A percentile compares a stretch with the other conserved stretches of the same genome.
These are phyloP conservation scores for Enteromius treurensis DNA, from an alignment of 2,797 vertebrate genomes.

Conservation along the genomic window DNA sequence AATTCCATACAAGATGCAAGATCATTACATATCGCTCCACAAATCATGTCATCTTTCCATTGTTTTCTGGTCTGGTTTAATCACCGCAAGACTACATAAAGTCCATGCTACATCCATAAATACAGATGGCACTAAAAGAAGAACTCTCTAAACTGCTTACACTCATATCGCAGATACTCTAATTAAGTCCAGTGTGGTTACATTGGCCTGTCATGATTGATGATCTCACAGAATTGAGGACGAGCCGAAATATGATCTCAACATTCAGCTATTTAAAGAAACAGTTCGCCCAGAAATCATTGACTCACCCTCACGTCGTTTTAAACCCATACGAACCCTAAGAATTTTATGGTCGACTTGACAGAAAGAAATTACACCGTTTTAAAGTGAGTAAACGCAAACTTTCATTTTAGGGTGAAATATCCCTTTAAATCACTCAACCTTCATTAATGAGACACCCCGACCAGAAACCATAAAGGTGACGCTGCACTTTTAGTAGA, in stretches of 20 bases:
- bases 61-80: conserved; percentile 36
- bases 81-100: conserved; percentile 20
- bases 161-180: conserved; percentile 38
- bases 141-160: conserved; percentile 44
- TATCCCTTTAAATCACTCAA: conserved; percentile 62
- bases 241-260: conserved; percentile 39
- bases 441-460: conserved; percentile 72
- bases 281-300: conserved; percentile 8
- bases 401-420: not conserved
- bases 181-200: conserved; percentile 56
- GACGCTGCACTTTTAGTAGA: conserved; percentile 78
- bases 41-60: conserved; percentile 34
- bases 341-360: not conserved
- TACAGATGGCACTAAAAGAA: conserved; percentile 40
- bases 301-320: not conserved
- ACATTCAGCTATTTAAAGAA: conserved; percentile 29
- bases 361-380: not conserved
- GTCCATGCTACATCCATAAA: conserved; percentile 27
- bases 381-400: not conserved
- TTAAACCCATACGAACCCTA: not conserved
- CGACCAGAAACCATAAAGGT: conserved; percentile 74
- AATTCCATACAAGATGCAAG: conserved; percentile 17
- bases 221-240: conserved; percentile 20
- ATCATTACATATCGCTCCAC: conserved; percentile 20
- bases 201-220: conserved; percentile 39